A percentile compares a stretch with the other conserved stretches of the same genome.
Conservation (phyloP, 2,888 invertebrate species). For the Pterostichus madidus region DNA sequence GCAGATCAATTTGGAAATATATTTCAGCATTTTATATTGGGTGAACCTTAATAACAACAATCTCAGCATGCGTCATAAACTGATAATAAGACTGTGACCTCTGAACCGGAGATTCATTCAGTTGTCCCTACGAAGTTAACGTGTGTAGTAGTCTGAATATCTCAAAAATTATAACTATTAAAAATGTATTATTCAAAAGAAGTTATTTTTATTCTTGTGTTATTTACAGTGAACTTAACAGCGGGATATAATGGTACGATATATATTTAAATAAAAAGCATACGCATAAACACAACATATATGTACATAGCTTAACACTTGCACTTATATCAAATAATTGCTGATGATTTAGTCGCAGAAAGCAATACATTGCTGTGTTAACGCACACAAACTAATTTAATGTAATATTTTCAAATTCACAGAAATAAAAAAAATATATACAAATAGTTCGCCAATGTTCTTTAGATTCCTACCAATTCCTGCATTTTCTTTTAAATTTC, state of each 20-base stretch:
- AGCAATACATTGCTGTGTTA: no score
- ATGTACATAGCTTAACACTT: no score
- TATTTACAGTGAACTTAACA: neutral
- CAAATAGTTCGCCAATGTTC: no score
- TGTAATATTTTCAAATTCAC: no score
- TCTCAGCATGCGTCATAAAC: conserved; percentile 21
- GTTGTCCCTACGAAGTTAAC: conserved; percentile 15
- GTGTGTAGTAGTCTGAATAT: conserved; percentile 3
- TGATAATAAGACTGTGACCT: conserved; percentile 46
- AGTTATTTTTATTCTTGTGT: neutral
- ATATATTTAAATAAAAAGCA: neutral
- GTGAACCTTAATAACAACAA: neutral
- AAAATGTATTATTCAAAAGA: neutral
- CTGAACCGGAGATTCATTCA: conserved; percentile 57
- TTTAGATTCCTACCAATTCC: no score
- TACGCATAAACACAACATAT: no score
- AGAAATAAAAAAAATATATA: no score
- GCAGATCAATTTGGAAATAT: neutral
- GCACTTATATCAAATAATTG: neutral
- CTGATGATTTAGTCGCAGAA: neutral
- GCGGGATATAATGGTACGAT: neutral
- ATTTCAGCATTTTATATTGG: neutral
- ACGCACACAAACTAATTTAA: no score
- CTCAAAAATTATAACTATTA: neutral
- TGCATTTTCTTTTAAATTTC: neutral